Evolutionary conservation across 23 tunicate species (phyloP).

Genomic region (Diplosoma virens): DNA sequence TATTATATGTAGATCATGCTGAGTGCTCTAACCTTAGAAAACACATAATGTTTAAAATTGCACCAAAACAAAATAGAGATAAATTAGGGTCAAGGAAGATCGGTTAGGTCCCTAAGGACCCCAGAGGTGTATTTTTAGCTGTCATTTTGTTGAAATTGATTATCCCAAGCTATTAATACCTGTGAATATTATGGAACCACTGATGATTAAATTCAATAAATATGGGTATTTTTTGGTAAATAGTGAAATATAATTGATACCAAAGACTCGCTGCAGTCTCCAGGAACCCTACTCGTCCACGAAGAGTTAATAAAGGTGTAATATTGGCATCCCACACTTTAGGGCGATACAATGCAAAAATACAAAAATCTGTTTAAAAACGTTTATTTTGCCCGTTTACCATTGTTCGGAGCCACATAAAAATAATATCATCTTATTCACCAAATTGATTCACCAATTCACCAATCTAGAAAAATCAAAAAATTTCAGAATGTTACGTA

Average conservation of each 20-base stretch:
- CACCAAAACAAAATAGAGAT: background rate
- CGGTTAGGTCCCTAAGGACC: background rate
- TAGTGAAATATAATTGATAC: background rate
- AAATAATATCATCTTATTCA: no score
- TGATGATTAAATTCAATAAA: background rate
- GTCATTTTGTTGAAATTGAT: background rate
- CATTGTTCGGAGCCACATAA: no score
- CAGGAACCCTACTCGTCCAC: background rate
- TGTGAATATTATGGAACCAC: background rate
- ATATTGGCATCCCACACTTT: no score
- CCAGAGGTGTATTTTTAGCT: background rate
- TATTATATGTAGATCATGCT: background rate
- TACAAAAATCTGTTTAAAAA: no score
- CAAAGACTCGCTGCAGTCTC: background rate
- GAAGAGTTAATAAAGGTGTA: no score
- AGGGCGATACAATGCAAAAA: no score
- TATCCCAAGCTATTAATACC: background rate
- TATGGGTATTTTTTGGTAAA: background rate
- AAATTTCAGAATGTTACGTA: no score
- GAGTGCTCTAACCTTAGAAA: background rate
- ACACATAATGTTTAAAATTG: background rate
- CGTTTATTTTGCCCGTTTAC: no score
- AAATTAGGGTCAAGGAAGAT: background rate
- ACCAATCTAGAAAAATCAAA: no score
- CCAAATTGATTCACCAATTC: no score